Evolutionary conservation across 2,888 invertebrate genomes (phyloP).

Genomic region (Sinelater perroti): DNA sequence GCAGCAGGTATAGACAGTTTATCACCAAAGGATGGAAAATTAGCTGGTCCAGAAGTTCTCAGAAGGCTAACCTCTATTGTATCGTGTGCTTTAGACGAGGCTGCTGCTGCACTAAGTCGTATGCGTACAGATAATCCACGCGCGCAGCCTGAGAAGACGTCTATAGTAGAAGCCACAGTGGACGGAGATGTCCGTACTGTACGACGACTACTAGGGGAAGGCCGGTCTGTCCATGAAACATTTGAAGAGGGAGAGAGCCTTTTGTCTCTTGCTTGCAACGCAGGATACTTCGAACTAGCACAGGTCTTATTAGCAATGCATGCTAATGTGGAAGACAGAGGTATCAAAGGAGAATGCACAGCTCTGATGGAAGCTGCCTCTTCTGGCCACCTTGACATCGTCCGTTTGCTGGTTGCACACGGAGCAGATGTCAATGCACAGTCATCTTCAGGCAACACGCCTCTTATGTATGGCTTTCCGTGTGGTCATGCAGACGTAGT

Average conservation of each 20-base stretch:
- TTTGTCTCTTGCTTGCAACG: constrained; percentile 94
- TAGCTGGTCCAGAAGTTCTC: constrained; percentile 89
- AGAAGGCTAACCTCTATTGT: constrained; percentile 84
- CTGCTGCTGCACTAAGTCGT: constrained; percentile 93
- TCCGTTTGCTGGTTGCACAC: constrained; percentile 85
- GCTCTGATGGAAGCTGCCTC: constrained; percentile 98
- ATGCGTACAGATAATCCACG: constrained; percentile 87
- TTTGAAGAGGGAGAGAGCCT: constrained; percentile 97
- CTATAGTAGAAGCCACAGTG: constrained; percentile 91
- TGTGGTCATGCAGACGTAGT: constrained; percentile 95
- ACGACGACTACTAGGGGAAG: constrained; percentile 90
- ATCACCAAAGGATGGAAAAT: constrained; percentile 81
- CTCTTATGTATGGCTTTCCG: constrained; percentile 96
- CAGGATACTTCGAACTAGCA: constrained; percentile 96
- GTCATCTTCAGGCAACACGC: constrained; percentile 90
- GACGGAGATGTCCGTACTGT: constrained; percentile 95
- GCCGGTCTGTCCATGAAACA: constrained; percentile 93
- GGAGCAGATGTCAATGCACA: constrained; percentile 94
- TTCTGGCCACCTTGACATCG: constrained; percentile 93
- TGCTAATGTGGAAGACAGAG: constrained; percentile 96
- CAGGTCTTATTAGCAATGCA: constrained; percentile 97
- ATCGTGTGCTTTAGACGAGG: constrained; percentile 94
- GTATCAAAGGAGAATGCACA: constrained; percentile 96
- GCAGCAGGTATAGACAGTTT: constrained; percentile 89
- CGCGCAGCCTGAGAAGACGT: constrained; percentile 56